Percentiles rank a stretch among this genome's conserved stretches.
phyloP scores from a whole-genome alignment of 2,888 invertebrate species.

The Zygothrica quintamaculata region DNA sequence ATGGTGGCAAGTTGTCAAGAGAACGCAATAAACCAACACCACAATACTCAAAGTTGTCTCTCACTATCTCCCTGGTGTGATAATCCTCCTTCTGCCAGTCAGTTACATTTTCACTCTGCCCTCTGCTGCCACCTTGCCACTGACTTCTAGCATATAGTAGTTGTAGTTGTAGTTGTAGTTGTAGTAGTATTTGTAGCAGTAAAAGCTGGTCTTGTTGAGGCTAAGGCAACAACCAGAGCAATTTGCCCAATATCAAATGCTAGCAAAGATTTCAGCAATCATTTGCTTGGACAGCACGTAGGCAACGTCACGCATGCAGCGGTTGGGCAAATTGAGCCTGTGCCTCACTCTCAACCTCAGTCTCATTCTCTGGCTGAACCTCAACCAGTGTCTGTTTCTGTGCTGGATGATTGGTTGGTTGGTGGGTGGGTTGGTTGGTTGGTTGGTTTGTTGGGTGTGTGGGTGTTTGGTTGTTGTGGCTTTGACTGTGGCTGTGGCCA shows the following conservation, averaged over 20 bases:
- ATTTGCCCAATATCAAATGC: constrained; percentile 45
- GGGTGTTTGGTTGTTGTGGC: not conserved
- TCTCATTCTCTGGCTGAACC: too few relatives aligned
- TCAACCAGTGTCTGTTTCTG: too few relatives aligned
- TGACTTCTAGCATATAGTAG: too few relatives aligned
- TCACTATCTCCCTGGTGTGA: not conserved
- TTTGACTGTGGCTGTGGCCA: not conserved
- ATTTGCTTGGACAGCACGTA: constrained; percentile 73
- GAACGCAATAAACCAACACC: constrained; percentile 27
- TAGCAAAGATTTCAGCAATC: constrained; percentile 65
- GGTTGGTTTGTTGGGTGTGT: not conserved
- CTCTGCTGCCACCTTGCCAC: too few relatives aligned
- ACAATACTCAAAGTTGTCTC: not conserved
- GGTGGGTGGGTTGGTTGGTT: not conserved
- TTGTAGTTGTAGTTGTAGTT: too few relatives aligned
- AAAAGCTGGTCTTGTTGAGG: constrained; percentile 33
- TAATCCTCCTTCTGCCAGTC: too few relatives aligned
- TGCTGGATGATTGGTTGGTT: too few relatives aligned
- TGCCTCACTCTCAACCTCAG: not conserved
- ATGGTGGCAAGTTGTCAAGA: constrained; percentile 15
- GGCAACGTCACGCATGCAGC: constrained; percentile 65
- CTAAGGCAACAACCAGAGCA: too few relatives aligned
- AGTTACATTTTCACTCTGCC: too few relatives aligned
- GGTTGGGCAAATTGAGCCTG: constrained; percentile 21
- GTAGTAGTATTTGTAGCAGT: not conserved